These are phyloP conservation scores for Cerceris rybyensis DNA, from an alignment of 2,888 invertebrate species.

Conservation along the genomic window DNA sequence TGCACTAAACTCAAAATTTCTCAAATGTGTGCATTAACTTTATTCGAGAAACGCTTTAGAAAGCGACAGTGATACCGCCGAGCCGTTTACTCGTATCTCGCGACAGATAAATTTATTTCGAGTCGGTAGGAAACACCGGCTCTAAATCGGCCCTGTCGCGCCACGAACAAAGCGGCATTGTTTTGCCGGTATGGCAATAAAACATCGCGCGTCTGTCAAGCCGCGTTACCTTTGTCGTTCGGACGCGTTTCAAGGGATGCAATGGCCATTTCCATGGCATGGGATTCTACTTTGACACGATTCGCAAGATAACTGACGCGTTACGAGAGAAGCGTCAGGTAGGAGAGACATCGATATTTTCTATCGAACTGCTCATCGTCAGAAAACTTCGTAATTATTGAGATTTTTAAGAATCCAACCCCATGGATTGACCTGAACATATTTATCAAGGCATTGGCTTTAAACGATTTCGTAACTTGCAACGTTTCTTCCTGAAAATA, in stretches of 20 bases:
- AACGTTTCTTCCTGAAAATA: too few relatives aligned
- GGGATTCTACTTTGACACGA: too few relatives aligned
- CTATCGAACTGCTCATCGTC: too few relatives aligned
- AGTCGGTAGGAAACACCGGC: slow-evolving; percentile 35
- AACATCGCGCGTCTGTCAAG: slow-evolving; percentile 51
- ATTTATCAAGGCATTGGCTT: too few relatives aligned
- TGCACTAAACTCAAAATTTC: not conserved
- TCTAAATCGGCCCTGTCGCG: slow-evolving; percentile 39
- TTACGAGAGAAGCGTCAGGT: too few relatives aligned
- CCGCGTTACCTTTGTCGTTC: slow-evolving; percentile 31
- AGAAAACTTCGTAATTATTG: too few relatives aligned
- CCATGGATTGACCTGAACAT: too few relatives aligned
- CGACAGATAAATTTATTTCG: slow-evolving; percentile 51
- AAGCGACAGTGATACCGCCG: not conserved
- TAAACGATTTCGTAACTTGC: too few relatives aligned
- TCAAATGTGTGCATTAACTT: not conserved
- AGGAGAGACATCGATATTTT: too few relatives aligned
- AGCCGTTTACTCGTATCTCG: slow-evolving; percentile 21
- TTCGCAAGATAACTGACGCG: too few relatives aligned
- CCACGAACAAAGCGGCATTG: slow-evolving; percentile 51
- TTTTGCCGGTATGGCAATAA: slow-evolving; percentile 39
- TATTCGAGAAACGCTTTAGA: not conserved
- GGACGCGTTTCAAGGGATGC: slow-evolving; percentile 37
- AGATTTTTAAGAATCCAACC: too few relatives aligned
- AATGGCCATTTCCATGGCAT: slow-evolving; percentile 9